Evolutionary conservation across 2,888 invertebrate genomes (phyloP).

Genomic region (Idaea aversata): DNA sequence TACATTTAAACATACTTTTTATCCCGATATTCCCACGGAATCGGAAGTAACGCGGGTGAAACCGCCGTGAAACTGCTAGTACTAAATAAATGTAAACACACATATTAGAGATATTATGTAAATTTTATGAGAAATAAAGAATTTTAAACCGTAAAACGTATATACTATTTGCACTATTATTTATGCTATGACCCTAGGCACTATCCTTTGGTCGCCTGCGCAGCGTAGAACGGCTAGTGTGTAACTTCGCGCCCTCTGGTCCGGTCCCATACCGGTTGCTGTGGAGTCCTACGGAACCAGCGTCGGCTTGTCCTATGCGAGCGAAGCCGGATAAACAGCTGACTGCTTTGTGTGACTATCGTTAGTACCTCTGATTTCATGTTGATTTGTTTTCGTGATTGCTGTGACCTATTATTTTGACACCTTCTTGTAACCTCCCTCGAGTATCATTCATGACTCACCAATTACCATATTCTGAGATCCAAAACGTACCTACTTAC

Average conservation of each 20-base stretch:
- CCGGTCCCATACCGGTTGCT: conserved; percentile 43
- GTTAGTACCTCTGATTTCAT: conserved; percentile 43
- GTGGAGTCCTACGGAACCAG: conserved; percentile 53
- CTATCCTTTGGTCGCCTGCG: conserved; percentile 50
- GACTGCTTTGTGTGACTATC: conserved; percentile 52
- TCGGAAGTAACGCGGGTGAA: no score
- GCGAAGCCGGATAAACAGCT: conserved; percentile 38
- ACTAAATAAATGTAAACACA: no score
- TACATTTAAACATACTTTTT: no score
- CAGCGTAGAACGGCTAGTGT: conserved; percentile 65
- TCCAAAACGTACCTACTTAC: neutral
- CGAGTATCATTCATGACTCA: neutral
- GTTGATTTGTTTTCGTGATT: no score
- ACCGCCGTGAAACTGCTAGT: no score
- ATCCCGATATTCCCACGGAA: no score
- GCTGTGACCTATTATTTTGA: no score
- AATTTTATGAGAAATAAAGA: no score
- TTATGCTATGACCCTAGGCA: conserved; percentile 22
- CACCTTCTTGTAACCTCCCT: neutral
- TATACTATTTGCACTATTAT: no score
- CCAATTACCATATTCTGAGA: neutral
- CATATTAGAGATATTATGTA: no score
- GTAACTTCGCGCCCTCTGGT: conserved; percentile 65
- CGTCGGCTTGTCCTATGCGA: conserved; percentile 50
- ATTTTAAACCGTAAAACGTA: no score